Evolutionary conservation across 2,888 invertebrate species (phyloP).

Genomic region (Cosmia trapezina): DNA sequence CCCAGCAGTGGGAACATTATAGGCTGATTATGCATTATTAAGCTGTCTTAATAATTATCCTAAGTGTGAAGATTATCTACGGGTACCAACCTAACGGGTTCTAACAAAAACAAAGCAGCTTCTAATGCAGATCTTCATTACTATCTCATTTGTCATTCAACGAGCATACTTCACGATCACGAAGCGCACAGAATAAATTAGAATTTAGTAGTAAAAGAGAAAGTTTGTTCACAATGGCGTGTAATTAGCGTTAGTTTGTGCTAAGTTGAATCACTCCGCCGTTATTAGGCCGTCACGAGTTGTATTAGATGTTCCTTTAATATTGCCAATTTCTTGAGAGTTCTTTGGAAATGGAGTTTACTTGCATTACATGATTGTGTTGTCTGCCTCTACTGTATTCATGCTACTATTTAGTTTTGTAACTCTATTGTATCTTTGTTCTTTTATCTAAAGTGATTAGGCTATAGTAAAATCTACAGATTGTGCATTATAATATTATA

Average conservation of each 20-base stretch:
- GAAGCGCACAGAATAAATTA: constrained; percentile 62
- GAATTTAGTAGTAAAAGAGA: constrained; percentile 66
- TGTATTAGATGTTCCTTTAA: constrained; percentile 37
- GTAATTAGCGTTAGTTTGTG: constrained; percentile 61
- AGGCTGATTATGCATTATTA: neutral
- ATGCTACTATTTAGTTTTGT: neutral
- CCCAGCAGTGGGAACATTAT: no score
- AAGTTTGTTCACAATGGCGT: constrained; percentile 59
- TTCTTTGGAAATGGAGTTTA: constrained; percentile 9
- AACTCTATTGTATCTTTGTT: neutral
- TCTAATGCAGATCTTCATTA: constrained; percentile 54
- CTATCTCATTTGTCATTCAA: constrained; percentile 51
- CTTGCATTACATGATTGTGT: neutral
- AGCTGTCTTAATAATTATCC: constrained; percentile 1
- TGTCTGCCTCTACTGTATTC: neutral
- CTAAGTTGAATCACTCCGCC: constrained; percentile 51
- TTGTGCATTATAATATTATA: neutral
- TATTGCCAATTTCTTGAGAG: constrained; percentile 11
- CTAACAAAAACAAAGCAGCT: constrained; percentile 21
- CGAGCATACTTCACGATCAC: constrained; percentile 55
- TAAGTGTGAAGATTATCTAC: neutral
- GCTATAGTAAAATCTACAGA: neutral
- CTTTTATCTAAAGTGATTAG: no score
- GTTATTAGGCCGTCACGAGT: constrained; percentile 53
- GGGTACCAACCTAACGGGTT: constrained; percentile 26